Conservation (phyloP, 2,797 vertebrate species). For the Rhabdomys pumilio region DNA sequence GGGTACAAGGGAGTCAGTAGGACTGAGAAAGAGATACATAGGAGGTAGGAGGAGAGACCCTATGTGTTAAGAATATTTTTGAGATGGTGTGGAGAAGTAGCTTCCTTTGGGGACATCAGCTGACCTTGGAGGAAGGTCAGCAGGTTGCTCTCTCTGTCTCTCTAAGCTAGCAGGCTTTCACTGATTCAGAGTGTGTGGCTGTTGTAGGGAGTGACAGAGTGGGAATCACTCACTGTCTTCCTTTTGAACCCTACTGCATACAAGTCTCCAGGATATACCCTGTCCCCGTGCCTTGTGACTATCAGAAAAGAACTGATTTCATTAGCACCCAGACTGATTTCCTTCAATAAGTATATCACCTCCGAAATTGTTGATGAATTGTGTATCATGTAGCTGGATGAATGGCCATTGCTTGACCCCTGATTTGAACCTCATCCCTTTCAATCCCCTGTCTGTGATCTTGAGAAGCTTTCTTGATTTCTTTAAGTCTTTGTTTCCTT, state of each 20-base stretch:
- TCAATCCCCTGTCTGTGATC: background rate
- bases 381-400: background rate
- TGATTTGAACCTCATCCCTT: background rate
- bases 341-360: background rate
- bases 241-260: fast-evolving
- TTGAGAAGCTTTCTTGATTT: background rate
- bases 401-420: background rate
- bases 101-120: background rate
- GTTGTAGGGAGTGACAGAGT: fast-evolving
- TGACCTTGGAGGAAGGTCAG: background rate
- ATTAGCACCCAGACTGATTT: background rate
- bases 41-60: background rate
- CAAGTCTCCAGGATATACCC: background rate
- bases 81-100: background rate
- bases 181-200: background rate
- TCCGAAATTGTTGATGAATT: background rate
- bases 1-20: background rate
- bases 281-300: background rate
- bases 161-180: background rate
- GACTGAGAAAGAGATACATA: background rate
- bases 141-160: background rate
- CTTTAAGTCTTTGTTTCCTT: background rate
- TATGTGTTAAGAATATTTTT: background rate
- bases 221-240: background rate
- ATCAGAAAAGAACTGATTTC: background rate